Base-by-base conservation (phyloP, 30 jellyfish, hydroid and myxozoan species). In the Morbakka virulenta region DNA sequence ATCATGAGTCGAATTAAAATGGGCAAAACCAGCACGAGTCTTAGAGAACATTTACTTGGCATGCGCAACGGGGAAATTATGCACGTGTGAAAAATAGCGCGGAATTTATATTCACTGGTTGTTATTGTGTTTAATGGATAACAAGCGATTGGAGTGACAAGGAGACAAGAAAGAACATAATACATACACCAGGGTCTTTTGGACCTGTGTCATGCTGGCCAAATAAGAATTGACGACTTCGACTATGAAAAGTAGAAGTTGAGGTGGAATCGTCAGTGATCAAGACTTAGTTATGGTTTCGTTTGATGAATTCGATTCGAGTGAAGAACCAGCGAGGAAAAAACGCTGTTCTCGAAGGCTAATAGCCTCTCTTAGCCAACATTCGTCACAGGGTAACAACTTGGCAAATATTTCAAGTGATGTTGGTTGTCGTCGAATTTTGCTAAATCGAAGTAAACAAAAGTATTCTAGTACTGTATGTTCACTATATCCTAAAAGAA, bases 81-180 rank as follows among this genome's bases (percentile, higher is more conserved):
- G 97, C 97, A 88, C 95, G 87, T 88, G 97, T 81, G 94, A 81
- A 88, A 41, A 88, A 88, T 74, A 81, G 95, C 87, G 94, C 87
- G 94, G 94, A 82, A 82, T 82, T 82, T 64, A 79, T 82, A 82
- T 71, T 82, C 87, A 82, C 63, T 72, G 75, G 75, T 21, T 17
- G 48, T 72, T 21, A 66, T 66, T 41, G 57, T 41, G 57, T 41
- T 41, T 41, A 41, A 41, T 41, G 57, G 57, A 41, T 41, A 41
- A 41, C 57, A 41, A 41, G 57, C 57, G 57, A 41, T 41, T 17
- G 57, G 57, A 41, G 57, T 41, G 57, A 41, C 57, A 41, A 41
- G 57, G 57, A 41, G 57, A 41, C 57, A 41, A 41, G 57, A 41
- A 41, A 41, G 57, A 17, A 41, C 57, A 41, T 41, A 41, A 41